Base-by-base conservation (phyloP, 2,888 invertebrate species). In the Sphecodes monilicornis region DNA sequence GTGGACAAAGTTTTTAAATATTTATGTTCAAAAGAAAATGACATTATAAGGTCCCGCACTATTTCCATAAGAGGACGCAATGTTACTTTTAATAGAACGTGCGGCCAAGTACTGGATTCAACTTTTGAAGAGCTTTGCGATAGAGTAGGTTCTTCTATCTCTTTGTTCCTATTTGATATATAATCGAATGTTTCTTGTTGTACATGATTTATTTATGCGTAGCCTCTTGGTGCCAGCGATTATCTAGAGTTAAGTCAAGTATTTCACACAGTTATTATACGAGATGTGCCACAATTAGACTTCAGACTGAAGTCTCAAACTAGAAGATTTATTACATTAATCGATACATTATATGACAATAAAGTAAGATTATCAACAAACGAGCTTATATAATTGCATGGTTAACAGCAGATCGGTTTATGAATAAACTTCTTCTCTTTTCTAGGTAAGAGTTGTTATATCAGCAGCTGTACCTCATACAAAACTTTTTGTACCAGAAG, bases 331-430 rank as follows among this genome's bases (percentile, higher is more conserved):
- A 99, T 99, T 85, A 99, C 98, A 0, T 96, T 99, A 26, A 98
- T 99, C 90, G 99, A 99, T 94, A 99, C 99, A 0, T 96, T 99
- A 16, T 99, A 99, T 94, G 99, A 99, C 95, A 97, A 98, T 93
- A 97, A 97, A 95, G 98, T 98, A 84, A 91, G 77, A 71, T 50
- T 72, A 64, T 22, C 41, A 39, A 16, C 39, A 10, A 39, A 36
- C 29, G 43, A 54, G 77, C 77, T 39, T 39, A 36, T 57, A 18
- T 36, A 39, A 76, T 66, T 57, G 64, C 88, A 86, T 91, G 36
- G 82, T 90, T 93, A n/a, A 70, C 3, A 64, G n/a, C 46, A 71
- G n/a, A 50, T 18, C 10, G 26, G 77, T 71, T 32, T 69, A 26
- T 16, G 32, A 79, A 50, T 43, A 4, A 68, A 50, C n/a, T 16